Conservation (phyloP, 2,888 invertebrate species). For the Pheosia gnoma region DNA sequence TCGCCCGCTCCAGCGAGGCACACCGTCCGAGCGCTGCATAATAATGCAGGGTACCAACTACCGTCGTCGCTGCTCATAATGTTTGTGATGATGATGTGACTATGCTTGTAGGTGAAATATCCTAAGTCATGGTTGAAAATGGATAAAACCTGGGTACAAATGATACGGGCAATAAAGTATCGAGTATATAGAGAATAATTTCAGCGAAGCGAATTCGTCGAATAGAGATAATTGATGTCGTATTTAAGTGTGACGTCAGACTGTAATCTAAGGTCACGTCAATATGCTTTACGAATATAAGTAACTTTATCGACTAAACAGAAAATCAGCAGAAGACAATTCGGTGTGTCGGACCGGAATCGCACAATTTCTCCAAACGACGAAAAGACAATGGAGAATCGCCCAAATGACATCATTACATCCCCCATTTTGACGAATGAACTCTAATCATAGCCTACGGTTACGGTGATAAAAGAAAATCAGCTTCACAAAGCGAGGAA, state of each 20-base stretch:
- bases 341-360: too few relatives aligned
- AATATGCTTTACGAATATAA: neutral
- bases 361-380: neutral
- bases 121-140: neutral
- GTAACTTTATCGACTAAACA: neutral
- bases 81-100: constrained; percentile 8
- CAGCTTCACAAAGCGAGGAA: neutral
- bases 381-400: neutral
- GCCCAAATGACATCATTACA: constrained; percentile 2
- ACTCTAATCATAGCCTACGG: neutral
- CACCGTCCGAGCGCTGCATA: constrained; percentile 61
- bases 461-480: neutral
- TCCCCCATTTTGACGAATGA: constrained; percentile 1
- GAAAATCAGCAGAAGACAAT: neutral
- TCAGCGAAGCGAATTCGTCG: neutral
- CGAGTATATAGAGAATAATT: neutral
- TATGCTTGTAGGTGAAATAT: neutral
- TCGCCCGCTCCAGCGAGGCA: constrained; percentile 70
- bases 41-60: constrained; percentile 19
- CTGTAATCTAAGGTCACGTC: neutral
- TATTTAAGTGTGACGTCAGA: neutral
- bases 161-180: constrained; percentile 1
- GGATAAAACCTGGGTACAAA: constrained; percentile 3
- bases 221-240: neutral
- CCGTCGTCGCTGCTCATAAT: constrained; percentile 7